Evolutionary conservation across 2,113 vertebrate genomes (phyloP).

Genomic region (Channa maculata): DNA sequence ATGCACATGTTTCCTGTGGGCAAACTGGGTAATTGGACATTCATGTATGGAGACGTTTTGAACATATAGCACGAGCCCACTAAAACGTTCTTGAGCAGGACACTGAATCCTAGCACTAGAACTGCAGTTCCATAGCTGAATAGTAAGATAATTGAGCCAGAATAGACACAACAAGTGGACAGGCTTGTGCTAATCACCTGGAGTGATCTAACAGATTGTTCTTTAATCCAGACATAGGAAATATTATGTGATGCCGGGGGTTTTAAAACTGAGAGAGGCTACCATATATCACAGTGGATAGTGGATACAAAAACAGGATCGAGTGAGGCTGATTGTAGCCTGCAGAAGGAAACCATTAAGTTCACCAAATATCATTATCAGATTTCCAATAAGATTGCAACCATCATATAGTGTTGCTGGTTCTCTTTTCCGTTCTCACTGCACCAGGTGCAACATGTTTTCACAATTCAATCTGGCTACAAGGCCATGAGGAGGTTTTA

Average conservation of each 20-base stretch:
- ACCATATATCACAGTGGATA: conserved; percentile 36
- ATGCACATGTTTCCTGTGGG: conserved; percentile 56
- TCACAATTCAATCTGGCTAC: conserved; percentile 73
- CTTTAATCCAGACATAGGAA: conserved; percentile 31
- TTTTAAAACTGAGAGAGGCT: conserved; percentile 25
- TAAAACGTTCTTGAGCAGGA: conserved; percentile 47
- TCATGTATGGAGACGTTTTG: conserved; percentile 38
- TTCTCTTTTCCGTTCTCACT: conserved; percentile 32
- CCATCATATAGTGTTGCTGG: conserved; percentile 61
- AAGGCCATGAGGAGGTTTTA: conserved; percentile 69
- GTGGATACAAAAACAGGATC: conserved; percentile 45
- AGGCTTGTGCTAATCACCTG: conserved; percentile 35
- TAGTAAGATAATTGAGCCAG: conserved; percentile 13
- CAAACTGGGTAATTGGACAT: conserved; percentile 60
- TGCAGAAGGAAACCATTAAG: conserved; percentile 73
- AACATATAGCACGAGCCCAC: conserved; percentile 23
- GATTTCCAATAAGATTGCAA: conserved; percentile 73
- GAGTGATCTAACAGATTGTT: conserved; percentile 63
- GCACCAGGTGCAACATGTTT: conserved; percentile 71
- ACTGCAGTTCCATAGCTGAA: conserved; percentile 7
- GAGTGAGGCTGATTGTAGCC: conserved; percentile 72
- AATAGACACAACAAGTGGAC: conserved; percentile 36
- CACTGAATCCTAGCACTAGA: not conserved
- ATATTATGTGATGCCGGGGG: conserved; percentile 21
- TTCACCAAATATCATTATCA: conserved; percentile 74